These are phyloP conservation scores for Ischnura elegans DNA, from an alignment of 2,888 invertebrate genomes.

Conservation along the genomic window DNA sequence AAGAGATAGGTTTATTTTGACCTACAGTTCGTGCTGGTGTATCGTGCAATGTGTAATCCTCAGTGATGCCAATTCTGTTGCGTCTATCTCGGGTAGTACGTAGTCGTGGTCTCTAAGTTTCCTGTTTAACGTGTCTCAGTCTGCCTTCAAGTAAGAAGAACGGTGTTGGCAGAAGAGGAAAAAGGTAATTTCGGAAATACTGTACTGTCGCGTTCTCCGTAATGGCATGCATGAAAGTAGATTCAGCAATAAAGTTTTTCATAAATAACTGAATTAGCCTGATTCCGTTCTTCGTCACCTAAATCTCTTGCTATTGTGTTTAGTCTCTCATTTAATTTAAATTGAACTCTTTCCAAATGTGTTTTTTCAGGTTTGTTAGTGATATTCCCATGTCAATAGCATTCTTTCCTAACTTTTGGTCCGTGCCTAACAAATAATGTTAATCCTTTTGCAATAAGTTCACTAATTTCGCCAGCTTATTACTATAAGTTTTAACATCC, in stretches of 20 bases:
- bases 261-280: not conserved
- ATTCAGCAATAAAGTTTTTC: not conserved
- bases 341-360: not conserved
- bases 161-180: not conserved
- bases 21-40: not conserved
- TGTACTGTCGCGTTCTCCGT: not conserved
- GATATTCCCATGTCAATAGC: not conserved
- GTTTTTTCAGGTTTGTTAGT: not conserved
- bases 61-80: not conserved
- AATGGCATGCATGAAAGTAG: not conserved
- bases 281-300: not conserved
- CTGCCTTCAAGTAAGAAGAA: not conserved
- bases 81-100: not conserved
- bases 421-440: not conserved
- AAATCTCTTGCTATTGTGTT: not conserved
- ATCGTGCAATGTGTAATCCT: not conserved
- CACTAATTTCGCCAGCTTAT: not conserved
- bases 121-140: not conserved
- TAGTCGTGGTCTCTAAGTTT: not conserved
- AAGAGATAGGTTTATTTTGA: not conserved
- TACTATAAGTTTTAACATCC: not conserved
- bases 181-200: not conserved
- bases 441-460: not conserved
- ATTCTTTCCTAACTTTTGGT: not conserved
- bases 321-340: not conserved